Conservation (phyloP, 1,140 invertebrate species). For the Ganaspis sp. region DNA sequence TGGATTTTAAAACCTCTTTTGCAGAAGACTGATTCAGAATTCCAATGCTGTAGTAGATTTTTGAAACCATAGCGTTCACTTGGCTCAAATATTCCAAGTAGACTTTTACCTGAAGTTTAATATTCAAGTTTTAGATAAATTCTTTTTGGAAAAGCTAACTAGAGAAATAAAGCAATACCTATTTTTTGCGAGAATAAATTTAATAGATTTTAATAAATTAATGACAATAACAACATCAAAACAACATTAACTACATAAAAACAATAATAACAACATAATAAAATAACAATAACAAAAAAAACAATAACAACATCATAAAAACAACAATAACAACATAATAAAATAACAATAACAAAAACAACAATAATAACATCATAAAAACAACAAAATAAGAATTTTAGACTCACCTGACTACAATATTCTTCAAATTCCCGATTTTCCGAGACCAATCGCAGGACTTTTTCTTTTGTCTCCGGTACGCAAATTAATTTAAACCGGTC, state of each 20-base stretch:
- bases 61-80: constrained; percentile 58
- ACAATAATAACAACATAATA: too few species aligned
- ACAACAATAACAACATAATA: too few species aligned
- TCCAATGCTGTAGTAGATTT: constrained; percentile 64
- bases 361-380: not conserved
- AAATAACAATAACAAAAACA: too few species aligned
- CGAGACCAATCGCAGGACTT: constrained; percentile 45
- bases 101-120: constrained; percentile 54
- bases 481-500: constrained; percentile 51
- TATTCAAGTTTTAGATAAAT: not conserved
- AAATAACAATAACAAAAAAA: too few species aligned
- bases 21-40: constrained; percentile 61
- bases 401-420: constrained; percentile 44
- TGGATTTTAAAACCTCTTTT: constrained; percentile 59
- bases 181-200: too few species aligned
- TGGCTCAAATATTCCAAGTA: constrained; percentile 60
- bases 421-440: constrained; percentile 53
- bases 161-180: too few species aligned
- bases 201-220: too few species aligned
- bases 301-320: too few species aligned
- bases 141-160: too few species aligned
- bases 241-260: too few species aligned
- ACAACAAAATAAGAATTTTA: not conserved
- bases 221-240: too few species aligned
- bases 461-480: constrained; percentile 29